A percentile compares a stretch with the other conserved stretches of the same genome.
Conservation (phyloP, 2,888 invertebrate genomes). For the Melitaea athalia region DNA sequence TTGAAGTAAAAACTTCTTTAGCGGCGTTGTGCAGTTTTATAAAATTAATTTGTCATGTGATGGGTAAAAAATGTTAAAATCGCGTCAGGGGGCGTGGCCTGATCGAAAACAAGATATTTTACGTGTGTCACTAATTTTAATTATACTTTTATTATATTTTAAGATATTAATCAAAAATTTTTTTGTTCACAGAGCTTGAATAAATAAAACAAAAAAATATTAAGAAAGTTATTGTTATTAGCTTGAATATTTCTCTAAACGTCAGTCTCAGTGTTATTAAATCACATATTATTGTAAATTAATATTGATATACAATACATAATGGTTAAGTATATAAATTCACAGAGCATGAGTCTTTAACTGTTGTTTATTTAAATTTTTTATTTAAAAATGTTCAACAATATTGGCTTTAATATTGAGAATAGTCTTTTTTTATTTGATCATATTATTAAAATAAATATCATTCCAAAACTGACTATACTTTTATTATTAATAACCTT, state of each 20-base stretch:
- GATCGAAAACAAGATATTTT: no score
- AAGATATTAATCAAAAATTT: constrained; percentile 7
- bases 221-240: constrained; percentile 39
- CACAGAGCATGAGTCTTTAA: constrained; percentile 34
- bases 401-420: constrained; percentile 44
- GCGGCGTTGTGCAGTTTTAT: no score
- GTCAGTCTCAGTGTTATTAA: constrained; percentile 51
- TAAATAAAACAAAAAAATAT: constrained; percentile 39
- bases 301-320: constrained; percentile 38
- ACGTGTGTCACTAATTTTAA: no score
- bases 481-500: constrained; percentile 47
- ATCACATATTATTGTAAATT: constrained; percentile 47
- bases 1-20: no score
- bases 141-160: background rate
- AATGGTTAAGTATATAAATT: constrained; percentile 35
- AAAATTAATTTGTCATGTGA: no score
- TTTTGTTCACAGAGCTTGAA: constrained; percentile 67
- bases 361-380: constrained; percentile 61
- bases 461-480: constrained; percentile 66
- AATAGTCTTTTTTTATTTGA: constrained; percentile 49
- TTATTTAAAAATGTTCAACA: constrained; percentile 39
- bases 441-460: constrained; percentile 62
- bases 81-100: no score
- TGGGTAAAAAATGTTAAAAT: no score
- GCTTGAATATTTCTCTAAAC: constrained; percentile 41